Evolutionary conservation across 2,113 vertebrate species (phyloP), one percentile per base, ranked within the genome.

Genomic region (Stegostoma tigrinum): DNA sequence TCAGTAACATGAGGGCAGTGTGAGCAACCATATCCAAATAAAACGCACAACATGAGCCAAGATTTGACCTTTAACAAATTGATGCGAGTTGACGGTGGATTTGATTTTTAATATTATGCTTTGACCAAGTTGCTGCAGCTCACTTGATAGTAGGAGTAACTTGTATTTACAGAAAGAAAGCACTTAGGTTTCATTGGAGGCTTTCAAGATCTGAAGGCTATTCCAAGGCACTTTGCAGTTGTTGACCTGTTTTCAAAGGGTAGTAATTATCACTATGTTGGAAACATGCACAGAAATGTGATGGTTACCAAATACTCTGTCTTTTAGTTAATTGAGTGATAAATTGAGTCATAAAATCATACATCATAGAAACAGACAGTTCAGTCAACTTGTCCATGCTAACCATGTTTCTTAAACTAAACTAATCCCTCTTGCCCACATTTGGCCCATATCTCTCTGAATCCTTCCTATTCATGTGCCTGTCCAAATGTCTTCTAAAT

Each of bases 1-100:
- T 94, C 95, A 30, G 96, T 96, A 95, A 17, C 52, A 5, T 94
- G 48, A 70, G 68, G 12, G 30, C 21, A 70, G 2, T 72, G 68
- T 0, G 72, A 30, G 34, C 12, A 24, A 30, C 48, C 5, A 95
- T 72, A 17, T 45, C 38, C 94, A 12, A 95, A 52, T 48, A 95
- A 95, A 24, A 48, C 48, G 6, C 94, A 94, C 67, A 30, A 34
- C 93, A 23, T 4, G 21, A n/a, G 34, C 61, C 19, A 66, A 93
- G 61, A 66, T 10, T 45, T 66, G 89, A 23, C 24, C 61, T 66
- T 7, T 93, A 64, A n/a, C 17, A n/a, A 38, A 42, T 19, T 42
- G 38, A 45, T 67, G 27, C 23, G 7, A 67, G 61, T 67, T 7
- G 7, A 38, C 42, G 34, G 21, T 72, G 61, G 34, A 27, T 52